phyloP scores from a whole-genome alignment of 2,113 vertebrate genomes.

The Cebidichthys violaceus region DNA sequence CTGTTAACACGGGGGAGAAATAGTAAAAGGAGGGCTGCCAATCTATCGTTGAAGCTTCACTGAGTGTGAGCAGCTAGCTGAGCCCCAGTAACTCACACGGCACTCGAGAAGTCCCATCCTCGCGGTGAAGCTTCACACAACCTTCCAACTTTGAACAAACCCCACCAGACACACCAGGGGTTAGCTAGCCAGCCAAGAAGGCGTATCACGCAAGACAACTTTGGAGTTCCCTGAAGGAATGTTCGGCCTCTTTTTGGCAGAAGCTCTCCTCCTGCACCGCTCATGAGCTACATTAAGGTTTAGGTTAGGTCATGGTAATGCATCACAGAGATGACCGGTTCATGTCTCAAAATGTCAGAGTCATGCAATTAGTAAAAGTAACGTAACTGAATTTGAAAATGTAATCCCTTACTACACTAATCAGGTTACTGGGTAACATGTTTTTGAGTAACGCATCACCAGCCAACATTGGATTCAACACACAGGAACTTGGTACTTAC shows the following conservation, averaged over 20 bases:
- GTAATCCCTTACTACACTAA: neutral
- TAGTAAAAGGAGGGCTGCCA: neutral
- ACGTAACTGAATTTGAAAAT: neutral
- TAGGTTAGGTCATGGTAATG: neutral
- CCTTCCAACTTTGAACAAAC: neutral
- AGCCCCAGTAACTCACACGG: neutral
- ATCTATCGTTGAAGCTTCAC: neutral
- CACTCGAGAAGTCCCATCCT: neutral
- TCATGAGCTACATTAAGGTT: neutral
- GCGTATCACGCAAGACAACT: neutral
- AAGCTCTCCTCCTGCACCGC: neutral
- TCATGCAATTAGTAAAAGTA: neutral
- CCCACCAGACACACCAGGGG: neutral
- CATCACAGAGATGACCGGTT: neutral
- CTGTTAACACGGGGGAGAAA: neutral
- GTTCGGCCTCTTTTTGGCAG: neutral
- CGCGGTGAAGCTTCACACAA: neutral
- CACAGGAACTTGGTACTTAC: neutral
- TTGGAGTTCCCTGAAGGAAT: neutral
- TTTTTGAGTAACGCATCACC: neutral
- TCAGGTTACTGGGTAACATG: neutral
- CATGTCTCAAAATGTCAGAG: neutral
- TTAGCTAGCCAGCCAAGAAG: neutral
- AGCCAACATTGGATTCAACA: neutral
- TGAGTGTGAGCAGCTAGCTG: neutral